Evolutionary conservation across 2,113 vertebrate genomes (phyloP), one percentile per base, ranked within the genome.

Genomic region (Spea multiplicata): DNA sequence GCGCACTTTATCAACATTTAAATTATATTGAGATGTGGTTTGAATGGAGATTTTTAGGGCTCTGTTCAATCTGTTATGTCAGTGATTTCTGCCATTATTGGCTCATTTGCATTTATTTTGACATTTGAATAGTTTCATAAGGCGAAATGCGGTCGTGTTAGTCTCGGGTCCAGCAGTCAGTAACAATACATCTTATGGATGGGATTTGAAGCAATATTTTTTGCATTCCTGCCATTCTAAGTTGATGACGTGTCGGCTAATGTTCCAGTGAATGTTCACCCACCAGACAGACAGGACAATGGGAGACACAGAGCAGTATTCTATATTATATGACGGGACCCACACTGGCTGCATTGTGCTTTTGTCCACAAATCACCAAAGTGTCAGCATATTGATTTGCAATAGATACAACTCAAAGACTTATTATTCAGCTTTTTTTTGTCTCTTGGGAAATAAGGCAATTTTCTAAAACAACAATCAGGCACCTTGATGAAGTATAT

Each of bases 351-450:
- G 55, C 49, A 67, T 73, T 80, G 77, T 73, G 30, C 46, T 66
- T 16, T 66, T 65, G 59, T 49, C 62, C 70, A 73, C 71, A 73
- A 67, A 44, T 48, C 49, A 57, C 50, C 13, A 46, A 57, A 70
- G 69, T 55, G 69, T 14, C 45, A 67, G 62, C 50, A 80, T 73
- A 73, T 80, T 80, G 77, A 73, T 73, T 66, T 57, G 44, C 14
- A 44, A 59, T 13, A 49, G 30, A 68, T 49, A 10, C 65, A 67
- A 66, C 16, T 80, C 16, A 67, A 14, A 55, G 10, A 45, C 50
- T 66, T 44, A 59, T 66, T 66, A 45, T 73, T 79, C 50, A 52
- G 55, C 44, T 47, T 12, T 57, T 9, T 45, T 53, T 52, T 65
- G 44, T 14, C 46, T 14, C 55, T 8, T 10, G 47, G 57, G 49